A percentile compares a stretch with the other conserved stretches of the same genome.
Conservation (phyloP, 2,888 invertebrate genomes). For the Lucinisca nassula region DNA sequence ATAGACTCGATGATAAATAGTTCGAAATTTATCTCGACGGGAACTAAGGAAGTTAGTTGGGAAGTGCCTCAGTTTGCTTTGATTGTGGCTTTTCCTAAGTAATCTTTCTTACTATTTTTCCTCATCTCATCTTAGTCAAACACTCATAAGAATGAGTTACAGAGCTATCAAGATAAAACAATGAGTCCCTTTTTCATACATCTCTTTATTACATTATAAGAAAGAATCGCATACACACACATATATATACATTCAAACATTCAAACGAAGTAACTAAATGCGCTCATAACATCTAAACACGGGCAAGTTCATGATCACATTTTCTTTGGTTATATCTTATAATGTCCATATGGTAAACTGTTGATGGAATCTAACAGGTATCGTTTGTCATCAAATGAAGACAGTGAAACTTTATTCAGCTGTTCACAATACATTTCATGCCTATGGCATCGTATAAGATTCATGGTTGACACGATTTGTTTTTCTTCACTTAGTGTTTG, state of each 20-base stretch:
- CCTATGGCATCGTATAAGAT: not conserved
- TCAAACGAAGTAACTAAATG: not conserved
- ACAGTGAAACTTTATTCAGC: not conserved
- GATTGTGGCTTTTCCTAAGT: too few relatives aligned
- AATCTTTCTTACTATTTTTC: too few relatives aligned
- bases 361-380: not conserved
- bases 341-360: not conserved
- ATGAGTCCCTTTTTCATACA: not conserved
- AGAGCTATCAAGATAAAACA: not conserved
- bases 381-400: not conserved
- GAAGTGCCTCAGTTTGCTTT: too few relatives aligned
- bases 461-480: not conserved
- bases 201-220: not conserved
- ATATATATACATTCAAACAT: not conserved
- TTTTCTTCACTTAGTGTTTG: not conserved
- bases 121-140: too few relatives aligned
- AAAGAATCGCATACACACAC: not conserved
- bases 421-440: not conserved
- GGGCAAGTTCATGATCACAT: too few relatives aligned
- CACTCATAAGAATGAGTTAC: too few relatives aligned
- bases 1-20: too few relatives aligned
- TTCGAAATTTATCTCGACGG: too few relatives aligned
- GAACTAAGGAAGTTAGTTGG: too few relatives aligned
- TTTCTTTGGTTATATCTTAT: too few relatives aligned
- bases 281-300: not conserved